These are phyloP conservation scores for Dendrocincla tyrannina DNA, from an alignment of 2,797 vertebrate genomes.

Conservation along the genomic window DNA sequence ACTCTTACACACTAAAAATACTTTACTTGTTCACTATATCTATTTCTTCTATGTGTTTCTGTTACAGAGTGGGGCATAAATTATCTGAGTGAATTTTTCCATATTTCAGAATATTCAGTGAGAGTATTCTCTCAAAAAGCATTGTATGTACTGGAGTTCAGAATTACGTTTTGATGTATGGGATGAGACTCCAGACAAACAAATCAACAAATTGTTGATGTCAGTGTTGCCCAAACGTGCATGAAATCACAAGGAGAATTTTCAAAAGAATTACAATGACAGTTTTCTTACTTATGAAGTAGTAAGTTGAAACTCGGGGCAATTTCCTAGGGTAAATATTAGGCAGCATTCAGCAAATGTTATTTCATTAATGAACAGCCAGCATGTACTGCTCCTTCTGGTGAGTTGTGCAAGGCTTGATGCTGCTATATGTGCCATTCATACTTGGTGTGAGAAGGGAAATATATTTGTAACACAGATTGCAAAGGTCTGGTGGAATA, in stretches of 20 bases:
- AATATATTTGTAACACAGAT: not conserved
- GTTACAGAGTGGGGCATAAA: not conserved
- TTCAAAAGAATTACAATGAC: too few species aligned
- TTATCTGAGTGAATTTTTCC: not conserved
- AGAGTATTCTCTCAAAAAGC: not conserved
- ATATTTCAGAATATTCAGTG: not conserved
- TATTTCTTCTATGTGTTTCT: not conserved
- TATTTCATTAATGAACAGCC: not conserved
- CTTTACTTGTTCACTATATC: not conserved
- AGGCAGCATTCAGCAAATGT: not conserved
- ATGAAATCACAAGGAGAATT: too few species aligned
- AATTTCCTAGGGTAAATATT: not conserved
- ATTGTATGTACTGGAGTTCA: not conserved
- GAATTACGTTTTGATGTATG: not conserved
- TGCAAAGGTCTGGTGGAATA: not conserved
- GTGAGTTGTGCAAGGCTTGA: not conserved
- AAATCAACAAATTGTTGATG: too few species aligned
- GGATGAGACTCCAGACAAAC: not conserved
- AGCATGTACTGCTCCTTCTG: not conserved
- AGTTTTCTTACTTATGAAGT: not conserved
- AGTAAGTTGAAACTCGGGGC: not conserved
- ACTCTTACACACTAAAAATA: not conserved
- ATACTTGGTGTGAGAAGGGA: not conserved
- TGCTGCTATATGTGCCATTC: fast-evolving
- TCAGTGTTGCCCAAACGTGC: too few species aligned